Conservation (phyloP, 1,140 invertebrate species). For the Hycleus phaleratus region DNA sequence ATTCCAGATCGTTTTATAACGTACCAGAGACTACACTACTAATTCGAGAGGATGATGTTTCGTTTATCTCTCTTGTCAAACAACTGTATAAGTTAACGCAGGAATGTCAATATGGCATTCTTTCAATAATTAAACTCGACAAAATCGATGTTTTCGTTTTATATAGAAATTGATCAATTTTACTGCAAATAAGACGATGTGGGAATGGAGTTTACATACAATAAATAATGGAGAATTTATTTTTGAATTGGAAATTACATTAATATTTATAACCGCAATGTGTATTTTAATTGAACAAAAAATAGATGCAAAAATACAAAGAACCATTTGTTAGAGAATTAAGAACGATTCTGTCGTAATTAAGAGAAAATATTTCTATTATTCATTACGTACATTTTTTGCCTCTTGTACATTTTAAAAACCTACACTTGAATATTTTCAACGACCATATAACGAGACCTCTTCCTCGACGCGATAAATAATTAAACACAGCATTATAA, state of each 20-base stretch:
- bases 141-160: too few relatives aligned
- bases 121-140: too few relatives aligned
- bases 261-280: constrained; percentile 11
- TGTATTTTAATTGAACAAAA: constrained; percentile 11
- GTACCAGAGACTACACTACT: constrained; percentile 15
- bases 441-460: background rate
- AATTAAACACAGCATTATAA: constrained; percentile 19
- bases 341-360: too few relatives aligned
- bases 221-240: constrained; percentile 12
- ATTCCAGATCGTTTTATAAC: constrained; percentile 23
- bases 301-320: background rate
- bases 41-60: constrained; percentile 19
- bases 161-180: too few relatives aligned
- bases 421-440: too few relatives aligned
- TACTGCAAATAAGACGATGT: too few relatives aligned
- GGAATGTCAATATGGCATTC: background rate
- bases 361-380: too few relatives aligned
- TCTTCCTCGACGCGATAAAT: constrained; percentile 7
- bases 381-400: background rate
- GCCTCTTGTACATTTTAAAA: background rate
- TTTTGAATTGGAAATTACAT: constrained; percentile 9
- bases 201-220: background rate
- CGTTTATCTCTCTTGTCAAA: constrained; percentile 6
- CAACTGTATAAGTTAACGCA: background rate
- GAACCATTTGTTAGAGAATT: too few relatives aligned